phyloP scores from a whole-genome alignment of 2,113 vertebrate species.

The Odocoileus virginianus region DNA sequence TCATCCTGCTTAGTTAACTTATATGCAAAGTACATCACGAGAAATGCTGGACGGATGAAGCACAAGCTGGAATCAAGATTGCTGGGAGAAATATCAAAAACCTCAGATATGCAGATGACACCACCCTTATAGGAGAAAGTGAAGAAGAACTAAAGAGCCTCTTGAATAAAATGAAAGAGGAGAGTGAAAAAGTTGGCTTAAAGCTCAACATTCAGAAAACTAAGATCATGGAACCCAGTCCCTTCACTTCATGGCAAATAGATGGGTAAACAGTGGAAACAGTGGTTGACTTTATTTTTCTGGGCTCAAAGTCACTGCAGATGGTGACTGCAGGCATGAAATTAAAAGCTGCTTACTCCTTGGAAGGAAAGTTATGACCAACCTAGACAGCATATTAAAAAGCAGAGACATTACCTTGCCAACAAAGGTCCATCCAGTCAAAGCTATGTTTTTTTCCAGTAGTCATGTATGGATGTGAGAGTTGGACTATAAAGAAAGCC shows the following conservation, averaged over 20 bases:
- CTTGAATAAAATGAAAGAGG: neutral
- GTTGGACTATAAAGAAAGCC: neutral
- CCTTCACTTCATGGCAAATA: neutral
- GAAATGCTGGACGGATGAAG: rapidly evolving
- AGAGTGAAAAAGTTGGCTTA: neutral
- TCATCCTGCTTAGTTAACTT: neutral
- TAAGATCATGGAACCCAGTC: neutral
- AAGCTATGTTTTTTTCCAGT: neutral
- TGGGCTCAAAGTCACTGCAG: neutral
- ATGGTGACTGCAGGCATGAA: neutral
- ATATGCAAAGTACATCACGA: neutral
- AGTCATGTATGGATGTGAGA: neutral
- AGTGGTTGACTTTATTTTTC: rapidly evolving
- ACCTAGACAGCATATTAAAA: neutral
- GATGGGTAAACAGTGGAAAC: neutral
- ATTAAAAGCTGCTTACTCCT: rapidly evolving
- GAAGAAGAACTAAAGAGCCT: neutral
- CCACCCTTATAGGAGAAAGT: neutral
- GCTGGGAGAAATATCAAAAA: rapidly evolving
- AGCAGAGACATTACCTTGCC: neutral
- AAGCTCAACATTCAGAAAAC: neutral
- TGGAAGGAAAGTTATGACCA: neutral
- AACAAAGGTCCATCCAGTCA: rapidly evolving
- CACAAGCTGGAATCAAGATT: neutral
- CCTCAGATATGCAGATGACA: neutral